Percentiles rank a stretch among this genome's conserved stretches.
Conservation (phyloP, 1,140 invertebrate genomes). For the Delia radicum region DNA sequence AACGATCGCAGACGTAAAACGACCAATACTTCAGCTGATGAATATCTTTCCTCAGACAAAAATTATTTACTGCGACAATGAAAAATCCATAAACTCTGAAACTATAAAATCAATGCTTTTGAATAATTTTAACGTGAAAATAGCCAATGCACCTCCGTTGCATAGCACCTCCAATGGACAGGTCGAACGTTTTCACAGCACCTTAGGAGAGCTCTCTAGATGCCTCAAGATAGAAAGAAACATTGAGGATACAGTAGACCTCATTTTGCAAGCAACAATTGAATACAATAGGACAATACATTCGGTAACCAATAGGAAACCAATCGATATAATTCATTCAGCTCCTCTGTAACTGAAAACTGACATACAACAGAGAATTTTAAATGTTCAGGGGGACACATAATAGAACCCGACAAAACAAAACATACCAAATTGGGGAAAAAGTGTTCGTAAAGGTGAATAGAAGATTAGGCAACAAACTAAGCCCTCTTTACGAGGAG, state of each 20-base stretch:
- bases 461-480: not conserved
- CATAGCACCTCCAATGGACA: not conserved
- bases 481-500: no score
- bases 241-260: not conserved
- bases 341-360: slow-evolving; percentile 1
- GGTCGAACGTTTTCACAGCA: no score
- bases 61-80: not conserved
- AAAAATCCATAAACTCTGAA: not conserved
- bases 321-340: not conserved
- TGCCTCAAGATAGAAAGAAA: not conserved
- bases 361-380: slow-evolving; percentile 24
- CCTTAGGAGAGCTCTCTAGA: not conserved
- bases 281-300: not conserved
- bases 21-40: not conserved
- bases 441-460: no score
- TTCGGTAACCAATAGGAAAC: not conserved
- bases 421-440: not conserved
- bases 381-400: not conserved
- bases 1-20: not conserved
- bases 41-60: not conserved
- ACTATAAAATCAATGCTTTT: not conserved
- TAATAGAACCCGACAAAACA: not conserved
- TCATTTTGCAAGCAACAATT: not conserved
- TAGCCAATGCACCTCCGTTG: not conserved
- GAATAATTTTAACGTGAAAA: not conserved